A percentile compares a stretch with the other conserved stretches of the same genome.
These are phyloP conservation scores for Octonoba sinensis DNA, from an alignment of 2,888 invertebrate genomes.

Conservation along the genomic window DNA sequence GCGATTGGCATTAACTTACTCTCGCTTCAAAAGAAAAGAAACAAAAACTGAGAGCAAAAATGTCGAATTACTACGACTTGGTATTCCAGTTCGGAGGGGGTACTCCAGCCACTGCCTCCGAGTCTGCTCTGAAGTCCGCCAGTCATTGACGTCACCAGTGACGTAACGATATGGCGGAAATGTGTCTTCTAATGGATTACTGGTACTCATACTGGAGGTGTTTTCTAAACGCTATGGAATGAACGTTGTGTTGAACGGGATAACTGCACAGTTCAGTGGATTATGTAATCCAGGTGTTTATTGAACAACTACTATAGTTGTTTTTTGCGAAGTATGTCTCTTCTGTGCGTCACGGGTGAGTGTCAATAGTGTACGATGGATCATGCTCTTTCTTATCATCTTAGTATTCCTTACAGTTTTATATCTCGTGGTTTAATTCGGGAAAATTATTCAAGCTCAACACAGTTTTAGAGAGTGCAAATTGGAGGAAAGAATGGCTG, in stretches of 20 bases:
- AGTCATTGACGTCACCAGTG: conserved; percentile 63
- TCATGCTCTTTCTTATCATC: conserved; percentile 28
- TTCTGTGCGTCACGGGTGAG: conserved; percentile 66
- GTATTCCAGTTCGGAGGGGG: background rate
- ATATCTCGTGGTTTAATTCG: background rate
- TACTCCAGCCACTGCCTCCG: conserved; percentile 39
- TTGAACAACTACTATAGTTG: conserved; percentile 49
- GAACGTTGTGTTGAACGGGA: conserved; percentile 38
- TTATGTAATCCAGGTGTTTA: conserved; percentile 63
- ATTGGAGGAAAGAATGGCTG: too few species aligned
- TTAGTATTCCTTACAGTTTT: conserved; percentile 8
- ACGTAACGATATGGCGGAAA: conserved; percentile 64
- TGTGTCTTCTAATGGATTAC: conserved; percentile 58
- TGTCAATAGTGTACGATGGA: conserved; percentile 62
- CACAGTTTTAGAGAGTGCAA: too few species aligned
- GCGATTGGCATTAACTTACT: too few species aligned
- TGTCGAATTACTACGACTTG: background rate
- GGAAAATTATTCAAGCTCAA: too few species aligned
- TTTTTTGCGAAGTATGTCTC: conserved; percentile 64
- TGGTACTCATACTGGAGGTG: conserved; percentile 49
- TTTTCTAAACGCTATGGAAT: conserved; percentile 55
- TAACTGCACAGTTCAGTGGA: conserved; percentile 32
- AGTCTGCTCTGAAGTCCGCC: conserved; percentile 61
- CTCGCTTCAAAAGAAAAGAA: background rate
- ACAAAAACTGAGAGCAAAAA: background rate